Evolutionary conservation across 2,888 invertebrate species (phyloP).

Genomic region (Idaea dimidiata): DNA sequence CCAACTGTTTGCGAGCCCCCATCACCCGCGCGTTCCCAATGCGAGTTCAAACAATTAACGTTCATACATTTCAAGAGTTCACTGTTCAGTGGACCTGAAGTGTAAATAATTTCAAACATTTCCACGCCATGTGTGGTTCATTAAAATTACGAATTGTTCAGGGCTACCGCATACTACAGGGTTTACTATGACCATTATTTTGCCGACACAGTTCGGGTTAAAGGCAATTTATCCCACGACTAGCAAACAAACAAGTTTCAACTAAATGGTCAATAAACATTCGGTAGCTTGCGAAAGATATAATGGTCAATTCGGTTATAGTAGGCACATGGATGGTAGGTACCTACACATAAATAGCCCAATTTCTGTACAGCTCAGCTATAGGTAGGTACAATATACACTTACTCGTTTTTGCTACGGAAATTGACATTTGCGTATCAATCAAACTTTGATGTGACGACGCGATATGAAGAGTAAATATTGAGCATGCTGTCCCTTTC

Average conservation of each 20-base stretch:
- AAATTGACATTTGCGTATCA: not conserved
- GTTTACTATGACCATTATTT: not conserved
- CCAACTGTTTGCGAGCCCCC: not conserved
- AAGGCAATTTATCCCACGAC: not conserved
- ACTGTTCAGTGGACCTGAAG: not conserved
- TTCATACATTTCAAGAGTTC: not conserved
- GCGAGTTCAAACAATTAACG: not conserved
- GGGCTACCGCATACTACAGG: not conserved
- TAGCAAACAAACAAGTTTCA: not conserved
- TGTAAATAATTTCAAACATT: not conserved
- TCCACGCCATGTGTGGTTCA: not conserved
- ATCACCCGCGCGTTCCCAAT: not conserved
- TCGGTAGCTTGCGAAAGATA: not conserved
- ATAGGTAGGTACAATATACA: too few species aligned
- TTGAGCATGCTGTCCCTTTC: too few species aligned
- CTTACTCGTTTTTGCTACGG: not conserved
- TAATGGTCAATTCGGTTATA: not conserved
- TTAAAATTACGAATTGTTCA: not conserved
- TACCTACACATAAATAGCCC: too few species aligned
- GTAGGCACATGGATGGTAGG: too few species aligned
- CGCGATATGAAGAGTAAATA: too few species aligned
- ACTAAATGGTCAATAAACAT: not conserved
- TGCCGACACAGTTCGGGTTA: not conserved
- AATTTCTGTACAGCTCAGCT: too few species aligned
- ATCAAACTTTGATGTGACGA: not conserved